Conservation (phyloP, 2,888 invertebrate genomes). For the Dermolepida albohirtum region DNA sequence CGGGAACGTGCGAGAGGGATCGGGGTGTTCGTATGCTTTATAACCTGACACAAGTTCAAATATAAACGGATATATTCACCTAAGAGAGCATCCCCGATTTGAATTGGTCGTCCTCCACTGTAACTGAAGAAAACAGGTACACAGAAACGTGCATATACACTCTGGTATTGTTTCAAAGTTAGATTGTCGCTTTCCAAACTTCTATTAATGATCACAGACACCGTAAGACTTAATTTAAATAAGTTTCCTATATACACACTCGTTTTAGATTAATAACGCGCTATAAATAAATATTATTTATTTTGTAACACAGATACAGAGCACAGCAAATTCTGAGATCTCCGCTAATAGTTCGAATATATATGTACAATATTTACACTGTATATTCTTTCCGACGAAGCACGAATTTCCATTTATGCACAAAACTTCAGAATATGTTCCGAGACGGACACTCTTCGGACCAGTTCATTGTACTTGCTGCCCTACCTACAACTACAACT, state of each 20-base stretch:
- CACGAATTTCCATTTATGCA: constrained; percentile 14
- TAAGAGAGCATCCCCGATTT: constrained; percentile 25
- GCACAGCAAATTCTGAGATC: constrained; percentile 1
- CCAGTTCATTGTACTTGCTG: constrained; percentile 51
- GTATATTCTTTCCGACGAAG: constrained; percentile 5
- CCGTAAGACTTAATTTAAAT: too few species aligned
- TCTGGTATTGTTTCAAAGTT: too few species aligned
- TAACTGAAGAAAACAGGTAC: not conserved
- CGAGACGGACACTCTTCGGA: constrained; percentile 29
- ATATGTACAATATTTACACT: constrained; percentile 1
- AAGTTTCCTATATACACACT: too few species aligned
- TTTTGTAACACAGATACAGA: constrained; percentile 14
- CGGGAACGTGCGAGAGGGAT: constrained; percentile 6
- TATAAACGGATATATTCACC: constrained; percentile 36
- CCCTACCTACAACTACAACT: constrained; percentile 44
- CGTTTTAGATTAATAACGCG: too few species aligned
- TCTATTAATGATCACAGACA: too few species aligned
- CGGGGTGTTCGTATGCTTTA: constrained; percentile 28
- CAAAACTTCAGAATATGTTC: constrained; percentile 34
- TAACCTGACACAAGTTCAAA: constrained; percentile 30
- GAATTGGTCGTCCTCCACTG: constrained; percentile 3
- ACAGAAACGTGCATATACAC: too few species aligned
- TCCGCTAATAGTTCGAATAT: not conserved
- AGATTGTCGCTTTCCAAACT: too few species aligned
- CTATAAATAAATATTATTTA: too few species aligned